Evolutionary conservation across 2,113 vertebrate genomes (phyloP).

Genomic region (Talpa occidentalis): DNA sequence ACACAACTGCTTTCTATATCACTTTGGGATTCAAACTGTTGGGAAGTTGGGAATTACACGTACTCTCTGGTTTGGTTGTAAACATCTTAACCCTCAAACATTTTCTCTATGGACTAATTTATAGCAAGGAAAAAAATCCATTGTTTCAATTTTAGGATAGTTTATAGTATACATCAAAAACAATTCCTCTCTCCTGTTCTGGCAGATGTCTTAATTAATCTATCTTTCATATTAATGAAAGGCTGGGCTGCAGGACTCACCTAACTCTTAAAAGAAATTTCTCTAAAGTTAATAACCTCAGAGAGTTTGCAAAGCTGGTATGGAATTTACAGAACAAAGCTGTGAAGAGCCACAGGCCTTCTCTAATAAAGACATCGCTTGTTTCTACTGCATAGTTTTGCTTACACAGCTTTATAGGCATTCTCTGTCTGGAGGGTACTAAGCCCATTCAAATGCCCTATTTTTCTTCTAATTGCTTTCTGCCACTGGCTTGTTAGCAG

Average conservation of each 20-base stretch:
- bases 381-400: conserved; percentile 83
- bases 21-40: background rate
- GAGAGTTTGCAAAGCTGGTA: conserved; percentile 83
- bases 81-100: background rate
- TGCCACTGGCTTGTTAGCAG: conserved; percentile 67
- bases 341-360: conserved; percentile 84
- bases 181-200: background rate
- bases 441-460: conserved; percentile 79
- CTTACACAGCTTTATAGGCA: conserved; percentile 77
- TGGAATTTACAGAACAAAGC: conserved; percentile 88
- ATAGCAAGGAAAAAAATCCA: background rate
- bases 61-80: background rate
- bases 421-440: conserved; percentile 83
- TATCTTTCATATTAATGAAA: conserved; percentile 84
- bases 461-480: conserved; percentile 82
- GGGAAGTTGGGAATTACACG: background rate
- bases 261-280: conserved; percentile 53
- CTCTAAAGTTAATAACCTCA: conserved; percentile 84
- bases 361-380: conserved; percentile 85
- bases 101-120: background rate
- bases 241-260: conserved; percentile 65
- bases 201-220: conserved; percentile 79
- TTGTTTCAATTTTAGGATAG: background rate
- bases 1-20: background rate
- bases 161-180: background rate